These are phyloP conservation scores for Apamea epomidion DNA, from an alignment of 2,888 invertebrate species.

Conservation along the genomic window DNA sequence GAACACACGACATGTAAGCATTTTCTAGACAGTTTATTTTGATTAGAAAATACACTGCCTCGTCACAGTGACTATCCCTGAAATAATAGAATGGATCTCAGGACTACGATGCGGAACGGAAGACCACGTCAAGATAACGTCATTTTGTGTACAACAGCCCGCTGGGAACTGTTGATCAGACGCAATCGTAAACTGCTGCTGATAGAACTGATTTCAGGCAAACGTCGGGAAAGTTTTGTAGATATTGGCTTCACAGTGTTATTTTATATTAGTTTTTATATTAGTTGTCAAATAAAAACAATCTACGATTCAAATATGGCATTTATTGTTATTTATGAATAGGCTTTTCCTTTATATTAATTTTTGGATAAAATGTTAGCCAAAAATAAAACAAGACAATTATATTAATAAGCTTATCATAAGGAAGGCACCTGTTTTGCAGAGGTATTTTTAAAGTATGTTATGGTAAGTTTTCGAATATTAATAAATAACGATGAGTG, in stretches of 20 bases:
- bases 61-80: conserved; percentile 13
- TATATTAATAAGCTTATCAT: neutral
- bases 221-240: conserved; percentile 18
- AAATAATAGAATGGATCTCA: conserved; percentile 7
- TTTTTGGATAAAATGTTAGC: neutral
- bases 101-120: conserved; percentile 35
- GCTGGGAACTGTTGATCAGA: conserved; percentile 6
- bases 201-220: neutral
- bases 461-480: neutral
- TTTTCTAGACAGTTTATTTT: neutral
- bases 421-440: neutral
- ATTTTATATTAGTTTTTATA: neutral
- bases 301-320: neutral
- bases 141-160: conserved; percentile 24
- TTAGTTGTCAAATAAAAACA: neutral
- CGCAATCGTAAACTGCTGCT: neutral
- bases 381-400: conserved; percentile 7
- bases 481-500: conserved; percentile 19
- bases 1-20: neutral
- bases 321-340: neutral
- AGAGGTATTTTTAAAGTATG: neutral
- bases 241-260: neutral
- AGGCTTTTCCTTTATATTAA: no score
- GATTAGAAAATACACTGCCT: neutral
- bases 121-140: conserved; percentile 63